Percentiles rank a stretch among this genome's conserved stretches.
Conservation (phyloP, 2,888 invertebrate species). For the Tryphoninae sp. region DNA sequence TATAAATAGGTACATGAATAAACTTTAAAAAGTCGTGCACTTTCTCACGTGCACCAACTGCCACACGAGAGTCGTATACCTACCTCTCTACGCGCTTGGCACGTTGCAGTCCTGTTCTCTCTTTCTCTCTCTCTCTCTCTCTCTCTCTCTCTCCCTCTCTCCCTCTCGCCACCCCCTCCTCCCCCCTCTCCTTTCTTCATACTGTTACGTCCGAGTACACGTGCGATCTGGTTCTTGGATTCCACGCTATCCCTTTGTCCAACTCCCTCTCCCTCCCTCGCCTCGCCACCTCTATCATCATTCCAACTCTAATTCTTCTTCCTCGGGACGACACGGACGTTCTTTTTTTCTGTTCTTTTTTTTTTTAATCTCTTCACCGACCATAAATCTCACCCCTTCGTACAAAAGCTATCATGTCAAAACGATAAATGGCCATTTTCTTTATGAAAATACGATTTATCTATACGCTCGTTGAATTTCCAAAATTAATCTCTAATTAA, state of each 20-base stretch:
- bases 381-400: background rate
- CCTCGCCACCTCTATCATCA: background rate
- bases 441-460: background rate
- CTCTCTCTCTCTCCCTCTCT: no score
- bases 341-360: no score
- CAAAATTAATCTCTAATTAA: no score
- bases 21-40: constrained; percentile 33
- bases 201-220: constrained; percentile 16
- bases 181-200: background rate
- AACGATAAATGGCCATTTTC: background rate
- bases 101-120: constrained; percentile 9
- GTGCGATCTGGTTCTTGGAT: constrained; percentile 37
- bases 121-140: no score
- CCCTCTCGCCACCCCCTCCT: background rate
- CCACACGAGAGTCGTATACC: constrained; percentile 28
- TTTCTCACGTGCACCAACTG: constrained; percentile 32
- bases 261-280: background rate
- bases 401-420: background rate
- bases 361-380: constrained; percentile 16
- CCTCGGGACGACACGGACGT: background rate
- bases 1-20: background rate
- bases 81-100: constrained; percentile 22
- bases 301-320: constrained; percentile 24
- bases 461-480: no score
- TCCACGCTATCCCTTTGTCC: constrained; percentile 4